Base-by-base conservation (phyloP, 2,888 invertebrate species). In the Saturnia japonica region DNA sequence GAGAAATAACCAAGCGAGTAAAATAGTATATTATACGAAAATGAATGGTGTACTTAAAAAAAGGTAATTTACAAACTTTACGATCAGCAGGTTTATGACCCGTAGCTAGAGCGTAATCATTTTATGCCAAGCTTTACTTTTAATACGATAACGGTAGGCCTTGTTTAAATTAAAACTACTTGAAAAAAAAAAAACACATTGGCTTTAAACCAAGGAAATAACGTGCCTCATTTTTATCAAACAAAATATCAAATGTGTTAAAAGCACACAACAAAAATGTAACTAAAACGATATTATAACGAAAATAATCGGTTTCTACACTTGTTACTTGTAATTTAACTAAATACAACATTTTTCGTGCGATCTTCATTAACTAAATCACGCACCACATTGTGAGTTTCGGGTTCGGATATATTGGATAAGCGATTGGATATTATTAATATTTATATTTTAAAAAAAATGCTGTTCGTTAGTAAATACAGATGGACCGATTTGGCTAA, bases 281-380 rank as follows among this genome's bases (percentile, higher is more conserved):
- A 62, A 47, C n/a, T 42, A 70, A 66, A 66, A 70, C 25, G 67
- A 54, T 70, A 67, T 66, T 70, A 70, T 70, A 66, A 64, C 77
- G 78, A 77, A 82, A 82, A 82, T 85, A 85, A 86, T 85, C 82
- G 81, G 78, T 79, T 80, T 77, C 79, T 83, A 84, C 82, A 82
- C 78, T 83, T 83, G 83, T 83, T 83, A 82, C 74, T 80, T 83
- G 80, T 82, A 84, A 84, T 85, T 84, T 83, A 74, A 82, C 84
- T 82, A 85, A 88, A 87, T 81, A 85, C 83, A 82, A 79, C 81
- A 79, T 82, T 87, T 86, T 87, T 85, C 77, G 77, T 82, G 77
- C 84, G 80, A 86, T 89, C 87, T 88, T 85, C 83, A 87, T 86
- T 85, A 86, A 82, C 79, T 72, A 78, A 85, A 85, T 85, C 86